Conservation (phyloP, 2,888 invertebrate species). For the Arrhopalites spinosus region DNA sequence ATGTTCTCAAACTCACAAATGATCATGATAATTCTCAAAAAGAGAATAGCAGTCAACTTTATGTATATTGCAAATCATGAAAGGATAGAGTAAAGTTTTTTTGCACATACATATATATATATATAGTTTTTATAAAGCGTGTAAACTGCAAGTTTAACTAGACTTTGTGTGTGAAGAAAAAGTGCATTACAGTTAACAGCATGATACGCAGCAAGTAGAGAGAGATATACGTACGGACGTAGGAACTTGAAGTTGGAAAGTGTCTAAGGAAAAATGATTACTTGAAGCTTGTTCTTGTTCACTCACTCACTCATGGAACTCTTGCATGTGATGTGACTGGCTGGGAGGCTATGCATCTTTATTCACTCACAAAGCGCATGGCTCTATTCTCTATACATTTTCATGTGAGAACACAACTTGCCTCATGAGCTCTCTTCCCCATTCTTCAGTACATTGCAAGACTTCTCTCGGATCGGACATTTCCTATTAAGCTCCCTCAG, state of each 20-base stretch:
- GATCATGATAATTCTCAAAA: not conserved
- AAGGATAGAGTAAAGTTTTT: not conserved
- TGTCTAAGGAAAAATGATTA: slow-evolving; percentile 14
- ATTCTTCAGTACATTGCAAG: slow-evolving; percentile 51
- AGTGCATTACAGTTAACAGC: slow-evolving; percentile 8
- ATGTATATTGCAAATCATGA: slow-evolving; percentile 12
- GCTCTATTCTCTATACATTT: slow-evolving; percentile 17
- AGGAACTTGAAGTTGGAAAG: slow-evolving; percentile 5
- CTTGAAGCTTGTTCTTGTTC: slow-evolving; percentile 18
- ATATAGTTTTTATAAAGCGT: not conserved
- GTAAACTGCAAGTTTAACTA: not conserved
- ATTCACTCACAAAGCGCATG: slow-evolving; percentile 42
- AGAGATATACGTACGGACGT: not conserved
- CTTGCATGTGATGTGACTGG: not conserved
- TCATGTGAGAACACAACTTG: not conserved
- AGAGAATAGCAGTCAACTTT: not conserved
- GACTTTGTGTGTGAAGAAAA: not conserved
- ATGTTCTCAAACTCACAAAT: slow-evolving; percentile 16
- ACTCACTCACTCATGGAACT: not conserved
- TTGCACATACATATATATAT: not conserved
- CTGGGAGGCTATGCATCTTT: slow-evolving; percentile 26
- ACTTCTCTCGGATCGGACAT: slow-evolving; percentile 53
- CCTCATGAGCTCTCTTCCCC: slow-evolving; percentile 38
- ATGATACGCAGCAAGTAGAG: too few species aligned
- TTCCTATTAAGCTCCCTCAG: slow-evolving; percentile 33